These are phyloP conservation scores for Heterodera schachtii DNA, from an alignment of 1,140 invertebrate species.

Conservation along the genomic window DNA sequence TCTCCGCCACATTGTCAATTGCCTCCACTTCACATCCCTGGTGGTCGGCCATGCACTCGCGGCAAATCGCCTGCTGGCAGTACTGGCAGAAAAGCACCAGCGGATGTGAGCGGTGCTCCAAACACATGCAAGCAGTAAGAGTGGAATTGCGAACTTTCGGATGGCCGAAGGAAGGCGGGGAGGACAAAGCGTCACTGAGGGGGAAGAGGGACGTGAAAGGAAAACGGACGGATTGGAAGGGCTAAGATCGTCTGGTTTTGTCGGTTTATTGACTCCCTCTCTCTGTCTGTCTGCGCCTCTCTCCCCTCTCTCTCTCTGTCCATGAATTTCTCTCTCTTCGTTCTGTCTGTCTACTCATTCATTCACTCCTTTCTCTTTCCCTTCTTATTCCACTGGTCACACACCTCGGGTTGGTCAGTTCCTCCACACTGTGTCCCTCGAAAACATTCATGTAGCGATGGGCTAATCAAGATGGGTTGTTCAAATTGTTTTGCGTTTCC, in stretches of 20 bases:
- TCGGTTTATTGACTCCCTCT: no score
- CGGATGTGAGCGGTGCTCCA: constrained; percentile 74
- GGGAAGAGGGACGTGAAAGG: no score
- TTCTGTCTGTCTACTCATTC: no score
- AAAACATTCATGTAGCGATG: constrained; percentile 98
- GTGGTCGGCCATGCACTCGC: constrained; percentile 87
- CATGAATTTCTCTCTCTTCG: no score
- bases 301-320: no score
- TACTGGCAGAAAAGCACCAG: constrained; percentile 88
- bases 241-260: neutral
- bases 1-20: constrained; percentile 77
- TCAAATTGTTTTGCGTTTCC: neutral
- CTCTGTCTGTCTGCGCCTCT: no score
- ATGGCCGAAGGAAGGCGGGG: constrained; percentile 18
- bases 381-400: no score
- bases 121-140: constrained; percentile 20
- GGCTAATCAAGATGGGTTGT: constrained; percentile 71
- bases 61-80: constrained; percentile 82
- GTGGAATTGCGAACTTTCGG: neutral
- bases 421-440: constrained; percentile 79
- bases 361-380: no score
- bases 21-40: constrained; percentile 78
- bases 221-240: neutral
- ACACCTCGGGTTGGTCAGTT: constrained; percentile 27
- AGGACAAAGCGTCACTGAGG: neutral